Evolutionary conservation across 2,888 invertebrate species (phyloP).

Genomic region (Cryptocephalus moraei): DNA sequence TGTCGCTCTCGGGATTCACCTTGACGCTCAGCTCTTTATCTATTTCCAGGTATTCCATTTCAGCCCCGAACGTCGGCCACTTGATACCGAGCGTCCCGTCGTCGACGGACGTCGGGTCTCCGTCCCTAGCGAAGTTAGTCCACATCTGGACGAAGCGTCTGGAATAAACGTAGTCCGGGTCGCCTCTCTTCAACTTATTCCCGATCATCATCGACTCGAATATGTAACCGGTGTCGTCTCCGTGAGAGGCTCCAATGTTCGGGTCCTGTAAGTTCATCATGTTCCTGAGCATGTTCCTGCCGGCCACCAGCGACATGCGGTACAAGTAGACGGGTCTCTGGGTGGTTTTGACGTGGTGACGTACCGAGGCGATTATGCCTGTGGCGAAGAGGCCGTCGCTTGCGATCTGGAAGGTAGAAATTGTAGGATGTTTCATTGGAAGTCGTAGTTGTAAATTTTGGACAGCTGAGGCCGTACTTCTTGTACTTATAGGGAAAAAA

Average conservation of each 20-base stretch:
- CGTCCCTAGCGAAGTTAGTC: neutral
- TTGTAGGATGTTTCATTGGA: no score
- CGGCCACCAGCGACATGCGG: slow-evolving; percentile 5
- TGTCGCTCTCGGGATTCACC: neutral
- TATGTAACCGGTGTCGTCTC: slow-evolving; percentile 11
- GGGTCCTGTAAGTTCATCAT: neutral
- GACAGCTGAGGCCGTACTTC: neutral
- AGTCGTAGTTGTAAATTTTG: neutral
- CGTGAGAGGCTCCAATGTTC: slow-evolving; percentile 11
- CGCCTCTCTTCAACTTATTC: neutral
- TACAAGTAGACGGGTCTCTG: slow-evolving; percentile 9
- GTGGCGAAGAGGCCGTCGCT: neutral
- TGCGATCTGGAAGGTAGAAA: neutral
- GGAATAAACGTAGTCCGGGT: neutral
- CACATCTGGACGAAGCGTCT: neutral
- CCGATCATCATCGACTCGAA: slow-evolving; percentile 2
- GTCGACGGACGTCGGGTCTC: neutral
- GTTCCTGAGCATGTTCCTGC: slow-evolving; percentile 4
- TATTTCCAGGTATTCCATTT: neutral
- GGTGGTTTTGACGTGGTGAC: slow-evolving; percentile 4
- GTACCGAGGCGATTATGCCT: slow-evolving; percentile 4
- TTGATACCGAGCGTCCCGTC: neutral
- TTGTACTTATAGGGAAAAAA: no score
- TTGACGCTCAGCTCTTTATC: neutral
- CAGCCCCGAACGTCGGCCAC: neutral